phyloP scores from a whole-genome alignment of 2,797 vertebrate genomes.

The Epinephelus coioides region DNA sequence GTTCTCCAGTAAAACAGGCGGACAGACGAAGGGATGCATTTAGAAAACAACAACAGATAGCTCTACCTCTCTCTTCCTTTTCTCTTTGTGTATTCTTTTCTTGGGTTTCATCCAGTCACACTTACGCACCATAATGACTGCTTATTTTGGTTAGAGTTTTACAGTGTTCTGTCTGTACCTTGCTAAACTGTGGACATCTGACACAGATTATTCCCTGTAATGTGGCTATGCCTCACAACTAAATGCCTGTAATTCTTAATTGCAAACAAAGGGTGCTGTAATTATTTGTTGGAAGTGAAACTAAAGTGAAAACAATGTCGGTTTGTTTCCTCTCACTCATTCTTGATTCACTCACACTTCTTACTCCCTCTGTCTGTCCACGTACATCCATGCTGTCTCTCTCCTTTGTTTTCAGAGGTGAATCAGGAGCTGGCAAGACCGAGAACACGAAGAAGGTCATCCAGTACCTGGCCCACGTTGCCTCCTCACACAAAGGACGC shows the following conservation, averaged over 20 bases:
- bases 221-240: conserved; percentile 20
- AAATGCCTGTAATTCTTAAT: conserved; percentile 15
- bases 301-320: not conserved
- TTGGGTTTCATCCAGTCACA: not conserved
- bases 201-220: conserved; percentile 23
- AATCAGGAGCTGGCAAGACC: conserved; percentile 97
- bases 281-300: conserved; percentile 5
- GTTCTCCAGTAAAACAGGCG: conserved; percentile 59
- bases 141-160: conserved; percentile 39
- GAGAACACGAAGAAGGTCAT: conserved; percentile 99
- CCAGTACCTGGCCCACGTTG: conserved; percentile 97
- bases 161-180: conserved; percentile 26
- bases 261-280: not conserved
- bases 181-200: conserved; percentile 33
- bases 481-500: conserved; percentile 96
- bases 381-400: conserved; percentile 18
- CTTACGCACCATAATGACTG: conserved; percentile 7
- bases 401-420: conserved; percentile 87
- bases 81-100: not conserved
- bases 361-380: conserved; percentile 6
- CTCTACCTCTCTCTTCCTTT: conserved; percentile 1
- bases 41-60: conserved; percentile 52
- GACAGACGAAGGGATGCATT: conserved; percentile 47
- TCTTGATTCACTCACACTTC: not conserved
- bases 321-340: conserved; percentile 14